phyloP scores from a whole-genome alignment of 2,797 vertebrate species.

The Rhynchotus rufescens region DNA sequence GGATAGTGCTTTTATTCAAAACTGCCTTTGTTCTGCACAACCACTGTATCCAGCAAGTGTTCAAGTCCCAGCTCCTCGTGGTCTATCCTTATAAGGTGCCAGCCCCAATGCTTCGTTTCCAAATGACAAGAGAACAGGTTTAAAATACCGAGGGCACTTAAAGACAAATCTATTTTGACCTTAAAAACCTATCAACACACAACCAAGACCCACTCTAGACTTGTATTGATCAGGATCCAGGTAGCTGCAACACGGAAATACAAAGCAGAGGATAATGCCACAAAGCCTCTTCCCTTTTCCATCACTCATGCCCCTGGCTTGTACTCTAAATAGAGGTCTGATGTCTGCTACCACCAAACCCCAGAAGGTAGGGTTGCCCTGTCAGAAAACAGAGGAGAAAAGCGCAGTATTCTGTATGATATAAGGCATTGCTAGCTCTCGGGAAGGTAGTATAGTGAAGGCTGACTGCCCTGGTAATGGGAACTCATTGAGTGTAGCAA shows the following conservation, averaged over 20 bases:
- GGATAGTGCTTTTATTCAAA: not conserved
- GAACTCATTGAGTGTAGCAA: not conserved
- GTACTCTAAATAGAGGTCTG: not conserved
- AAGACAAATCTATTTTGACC: not conserved
- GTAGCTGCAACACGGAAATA: not conserved
- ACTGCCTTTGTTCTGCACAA: not conserved
- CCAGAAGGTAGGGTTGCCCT: not conserved
- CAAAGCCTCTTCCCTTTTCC: not conserved
- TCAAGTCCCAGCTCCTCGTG: not conserved
- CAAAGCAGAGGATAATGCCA: not conserved
- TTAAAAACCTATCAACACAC: not conserved
- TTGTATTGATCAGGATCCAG: not conserved
- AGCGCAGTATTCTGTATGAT: not conserved
- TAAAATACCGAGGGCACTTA: not conserved
- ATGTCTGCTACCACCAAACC: not conserved
- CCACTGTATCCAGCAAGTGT: not conserved
- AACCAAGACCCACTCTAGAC: not conserved
- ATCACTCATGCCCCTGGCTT: not conserved
- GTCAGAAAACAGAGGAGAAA: not conserved
- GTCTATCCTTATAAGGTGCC: not conserved
- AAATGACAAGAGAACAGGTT: not conserved
- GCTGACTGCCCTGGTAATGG: not conserved
- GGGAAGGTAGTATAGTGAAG: not conserved
- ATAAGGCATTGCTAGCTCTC: not conserved
- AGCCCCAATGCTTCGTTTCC: not conserved